Base-by-base conservation (phyloP, 1,140 invertebrate species). In the Vanessa tameamea region DNA sequence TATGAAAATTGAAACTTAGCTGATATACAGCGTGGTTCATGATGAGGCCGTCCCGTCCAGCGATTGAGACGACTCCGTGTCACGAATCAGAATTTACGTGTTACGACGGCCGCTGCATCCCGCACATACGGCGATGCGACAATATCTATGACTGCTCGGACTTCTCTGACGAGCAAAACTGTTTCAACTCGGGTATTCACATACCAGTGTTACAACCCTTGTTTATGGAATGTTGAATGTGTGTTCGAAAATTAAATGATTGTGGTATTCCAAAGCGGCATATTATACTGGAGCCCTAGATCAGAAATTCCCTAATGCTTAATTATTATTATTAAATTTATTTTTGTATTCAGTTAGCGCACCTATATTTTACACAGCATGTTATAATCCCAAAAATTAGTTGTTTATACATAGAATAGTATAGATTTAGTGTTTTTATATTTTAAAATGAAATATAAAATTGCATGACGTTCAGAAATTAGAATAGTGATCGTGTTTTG, bases 121-220 rank as follows among this genome's bases (percentile, higher is more conserved):
- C 96, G 93, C 88, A 94, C 93, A 91, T 93, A 77, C 94, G 95
- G 83, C 95, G 96, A 87, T 98, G 97, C 94, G 96, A 98, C 94
- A 96, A 96, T 93, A 95, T 94, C 91, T 96, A 96, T 94, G 97
- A 98, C 94, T 98, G 98, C 94, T 95, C 94, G 90, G 97, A 98
- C 94, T 96, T 96, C 94, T 97, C 97, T 79, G 98, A 98, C 93
- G 97, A 98, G 94, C 95, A 97, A 90, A 95, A 96, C 93, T 98
- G 97, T 95, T 94, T 96, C 93, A 84, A 86, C 68, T 89, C 91
- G 76, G 92, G 92, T 93, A 93, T 84, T 23, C 63, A 50, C 80
- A 66, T 73, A 50, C 61, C 74, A 78, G 72, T 71, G 64, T 59
- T 70, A 53, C 70, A 20, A 63, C 77, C 72, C 37, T 73, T 77